Evolutionary conservation across 2,797 vertebrate species (phyloP).

Genomic region (Sebastiscus tertius): DNA sequence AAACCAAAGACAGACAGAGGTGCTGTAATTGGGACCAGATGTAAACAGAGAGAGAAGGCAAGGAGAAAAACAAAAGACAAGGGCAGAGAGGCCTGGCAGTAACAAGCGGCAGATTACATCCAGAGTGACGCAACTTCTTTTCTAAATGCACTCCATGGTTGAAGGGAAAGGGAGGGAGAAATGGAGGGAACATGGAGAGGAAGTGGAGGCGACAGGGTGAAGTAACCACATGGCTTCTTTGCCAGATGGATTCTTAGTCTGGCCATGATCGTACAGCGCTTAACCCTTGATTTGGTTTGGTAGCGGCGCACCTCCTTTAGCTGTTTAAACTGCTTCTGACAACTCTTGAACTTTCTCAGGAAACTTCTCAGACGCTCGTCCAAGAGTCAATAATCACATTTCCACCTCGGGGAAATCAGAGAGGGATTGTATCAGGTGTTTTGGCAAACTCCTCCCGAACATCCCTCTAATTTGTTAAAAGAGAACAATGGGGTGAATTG

Average conservation of each 20-base stretch:
- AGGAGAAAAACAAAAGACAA: slow-evolving; percentile 19
- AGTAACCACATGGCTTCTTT: slow-evolving; percentile 49
- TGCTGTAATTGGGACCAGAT: slow-evolving; percentile 68
- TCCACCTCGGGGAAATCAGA: slow-evolving; percentile 35
- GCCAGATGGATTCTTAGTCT: slow-evolving; percentile 58
- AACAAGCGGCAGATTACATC: slow-evolving; percentile 61
- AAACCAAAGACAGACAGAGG: slow-evolving; percentile 37
- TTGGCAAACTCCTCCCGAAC: slow-evolving; percentile 13
- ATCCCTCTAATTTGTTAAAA: slow-evolving; percentile 31
- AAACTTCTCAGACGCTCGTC: slow-evolving; percentile 35
- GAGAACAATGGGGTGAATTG: slow-evolving; percentile 9
- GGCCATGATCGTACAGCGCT: slow-evolving; percentile 41
- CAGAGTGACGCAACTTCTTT: slow-evolving; percentile 64
- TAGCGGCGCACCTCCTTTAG: slow-evolving; percentile 1
- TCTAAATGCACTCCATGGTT: slow-evolving; percentile 48
- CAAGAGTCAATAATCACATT: slow-evolving; percentile 32
- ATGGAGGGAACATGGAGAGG: slow-evolving; percentile 45
- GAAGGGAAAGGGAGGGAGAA: slow-evolving; percentile 13
- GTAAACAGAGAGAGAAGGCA: slow-evolving; percentile 27
- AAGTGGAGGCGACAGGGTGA: slow-evolving; percentile 64
- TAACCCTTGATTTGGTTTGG: slow-evolving; percentile 46
- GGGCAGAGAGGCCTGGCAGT: slow-evolving; percentile 42
- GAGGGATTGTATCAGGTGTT: slow-evolving; percentile 49
- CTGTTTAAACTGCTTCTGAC: slow-evolving; percentile 13
- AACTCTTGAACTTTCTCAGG: slow-evolving; percentile 1